Conservation (phyloP, 2,797 vertebrate species). For the Myiothlypis coronata region DNA sequence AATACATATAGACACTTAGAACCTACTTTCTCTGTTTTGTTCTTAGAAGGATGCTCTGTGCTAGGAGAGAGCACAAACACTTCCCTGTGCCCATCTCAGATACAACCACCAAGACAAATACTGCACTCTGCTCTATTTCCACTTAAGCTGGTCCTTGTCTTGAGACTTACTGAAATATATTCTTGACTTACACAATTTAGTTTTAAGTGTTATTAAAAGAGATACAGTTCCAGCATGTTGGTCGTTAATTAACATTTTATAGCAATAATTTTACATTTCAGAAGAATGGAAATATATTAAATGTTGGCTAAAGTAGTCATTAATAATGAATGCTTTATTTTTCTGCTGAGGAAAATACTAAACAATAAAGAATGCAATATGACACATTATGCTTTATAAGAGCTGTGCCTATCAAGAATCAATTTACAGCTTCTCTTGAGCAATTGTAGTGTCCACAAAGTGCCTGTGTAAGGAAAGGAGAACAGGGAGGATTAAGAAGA, state of each 20-base stretch:
- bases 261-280: conserved; percentile 23
- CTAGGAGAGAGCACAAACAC: not conserved
- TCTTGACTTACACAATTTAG: not conserved
- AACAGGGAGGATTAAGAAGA: not conserved
- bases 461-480: not conserved
- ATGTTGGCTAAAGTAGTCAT: conserved; percentile 39
- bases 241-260: conserved; percentile 28
- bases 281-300: conserved; percentile 31
- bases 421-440: not conserved
- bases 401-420: not conserved
- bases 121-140: not conserved
- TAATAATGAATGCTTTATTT: not conserved
- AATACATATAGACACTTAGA: not conserved
- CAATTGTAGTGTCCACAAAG: not conserved
- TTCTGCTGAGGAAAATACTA: conserved; percentile 13
- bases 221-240: not conserved
- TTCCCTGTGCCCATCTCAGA: not conserved
- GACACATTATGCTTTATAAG: not conserved
- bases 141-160: not conserved
- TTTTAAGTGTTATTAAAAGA: not conserved
- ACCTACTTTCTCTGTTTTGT: not conserved
- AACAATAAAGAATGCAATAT: not conserved
- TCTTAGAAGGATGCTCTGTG: not conserved
- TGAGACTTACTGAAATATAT: not conserved
- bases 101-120: not conserved